These are phyloP conservation scores for Aptenodytes forsteri DNA, from an alignment of 2,113 vertebrate genomes.

Conservation along the genomic window DNA sequence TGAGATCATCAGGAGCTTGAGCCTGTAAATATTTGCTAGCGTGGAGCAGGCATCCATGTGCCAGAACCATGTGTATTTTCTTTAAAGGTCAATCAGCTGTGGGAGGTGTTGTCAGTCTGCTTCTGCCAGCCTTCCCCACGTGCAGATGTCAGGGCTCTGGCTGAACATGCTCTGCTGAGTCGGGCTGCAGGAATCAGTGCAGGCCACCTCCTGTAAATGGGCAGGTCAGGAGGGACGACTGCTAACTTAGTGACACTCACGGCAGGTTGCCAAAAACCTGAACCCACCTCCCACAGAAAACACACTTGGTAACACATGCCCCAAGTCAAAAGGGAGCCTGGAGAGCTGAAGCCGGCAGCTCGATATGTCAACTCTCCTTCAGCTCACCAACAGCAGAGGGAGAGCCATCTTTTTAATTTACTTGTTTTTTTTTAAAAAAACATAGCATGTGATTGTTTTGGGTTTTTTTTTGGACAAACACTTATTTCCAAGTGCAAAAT, in stretches of 20 bases:
- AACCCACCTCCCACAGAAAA: background rate
- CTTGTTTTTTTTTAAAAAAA: background rate
- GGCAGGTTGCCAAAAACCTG: background rate
- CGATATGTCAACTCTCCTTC: background rate
- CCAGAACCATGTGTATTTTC: background rate
- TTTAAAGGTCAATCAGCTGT: conserved; percentile 51
- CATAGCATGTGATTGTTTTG: background rate
- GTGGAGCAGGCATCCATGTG: background rate
- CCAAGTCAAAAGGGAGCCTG: background rate
- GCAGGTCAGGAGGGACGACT: background rate
- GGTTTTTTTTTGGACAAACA: background rate
- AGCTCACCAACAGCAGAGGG: background rate
- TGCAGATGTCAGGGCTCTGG: background rate
- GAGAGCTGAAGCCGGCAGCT: background rate
- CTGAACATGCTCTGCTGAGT: background rate
- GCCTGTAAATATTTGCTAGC: background rate
- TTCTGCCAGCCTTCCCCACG: background rate
- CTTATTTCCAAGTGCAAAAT: background rate
- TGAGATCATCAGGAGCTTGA: background rate
- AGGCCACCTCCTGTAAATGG: background rate
- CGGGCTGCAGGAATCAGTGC: background rate
- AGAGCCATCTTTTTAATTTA: background rate
- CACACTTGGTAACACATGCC: background rate
- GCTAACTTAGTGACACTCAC: background rate
- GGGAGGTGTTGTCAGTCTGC: conserved; percentile 19